Evolutionary conservation across 1,140 invertebrate genomes (phyloP).

Genomic region (Magallana gigas): DNA sequence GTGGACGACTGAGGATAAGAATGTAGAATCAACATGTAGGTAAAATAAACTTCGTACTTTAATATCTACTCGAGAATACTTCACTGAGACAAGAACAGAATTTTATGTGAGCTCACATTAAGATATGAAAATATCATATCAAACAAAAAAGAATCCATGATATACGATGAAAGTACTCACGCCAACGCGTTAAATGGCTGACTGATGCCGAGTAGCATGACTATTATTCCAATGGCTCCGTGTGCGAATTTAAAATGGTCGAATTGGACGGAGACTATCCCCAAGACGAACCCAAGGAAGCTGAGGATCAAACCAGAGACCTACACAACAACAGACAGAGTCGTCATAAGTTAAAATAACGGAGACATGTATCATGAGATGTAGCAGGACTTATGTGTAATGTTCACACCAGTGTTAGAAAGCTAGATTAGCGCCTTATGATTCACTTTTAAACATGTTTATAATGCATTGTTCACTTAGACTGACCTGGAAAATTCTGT

Average conservation of each 20-base stretch:
- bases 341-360: too few species aligned
- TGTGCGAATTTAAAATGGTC: conserved; percentile 59
- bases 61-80: conserved; percentile 2
- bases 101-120: too few species aligned
- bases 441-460: too few species aligned
- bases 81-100: too few species aligned
- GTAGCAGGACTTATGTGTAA: too few species aligned
- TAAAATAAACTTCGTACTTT: background rate
- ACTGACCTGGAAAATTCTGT: conserved; percentile 57
- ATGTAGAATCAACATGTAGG: background rate
- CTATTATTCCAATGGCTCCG: conserved; percentile 54
- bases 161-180: conserved; percentile 31
- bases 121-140: too few species aligned
- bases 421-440: too few species aligned
- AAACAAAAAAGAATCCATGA: too few species aligned
- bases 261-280: conserved; percentile 56
- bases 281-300: conserved; percentile 52
- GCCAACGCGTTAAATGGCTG: conserved; percentile 60
- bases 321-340: conserved; percentile 35
- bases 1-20: conserved; percentile 53
- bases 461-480: too few species aligned
- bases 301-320: conserved; percentile 52
- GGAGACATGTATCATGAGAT: too few species aligned
- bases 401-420: too few species aligned
- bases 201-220: conserved; percentile 52